Evolutionary conservation across 1,140 invertebrate genomes (phyloP).

Genomic region (Bursaphelenchus mucronatus): DNA sequence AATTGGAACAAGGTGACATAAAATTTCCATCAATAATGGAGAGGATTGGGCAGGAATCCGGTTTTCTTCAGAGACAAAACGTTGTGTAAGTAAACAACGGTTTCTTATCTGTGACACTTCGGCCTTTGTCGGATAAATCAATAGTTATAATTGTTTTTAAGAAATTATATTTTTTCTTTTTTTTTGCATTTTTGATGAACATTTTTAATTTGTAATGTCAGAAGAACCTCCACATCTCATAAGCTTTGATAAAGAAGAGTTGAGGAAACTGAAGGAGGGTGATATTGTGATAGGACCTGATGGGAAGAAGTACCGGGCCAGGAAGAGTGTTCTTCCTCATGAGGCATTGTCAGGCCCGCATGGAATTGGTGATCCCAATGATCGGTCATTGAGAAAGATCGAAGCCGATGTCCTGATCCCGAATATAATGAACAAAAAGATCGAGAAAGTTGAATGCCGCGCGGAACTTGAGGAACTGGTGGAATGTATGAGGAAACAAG

Average conservation of each 20-base stretch:
- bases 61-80: no score
- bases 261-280: constrained; percentile 45
- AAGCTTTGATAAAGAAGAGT: constrained; percentile 27
- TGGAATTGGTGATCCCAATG: constrained; percentile 53
- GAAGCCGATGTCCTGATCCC: constrained; percentile 56
- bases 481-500: constrained; percentile 42
- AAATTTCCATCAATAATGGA: no score
- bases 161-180: neutral
- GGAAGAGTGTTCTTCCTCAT: constrained; percentile 50
- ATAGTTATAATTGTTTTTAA: no score
- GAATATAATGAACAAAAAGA: constrained; percentile 51
- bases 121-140: no score
- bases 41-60: no score
- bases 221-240: constrained; percentile 1
- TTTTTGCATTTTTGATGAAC: neutral
- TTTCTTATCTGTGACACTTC: no score
- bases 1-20: no score
- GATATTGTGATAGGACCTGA: constrained; percentile 48
- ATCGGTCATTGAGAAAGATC: constrained; percentile 45
- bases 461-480: constrained; percentile 26
- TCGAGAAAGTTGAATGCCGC: constrained; percentile 40
- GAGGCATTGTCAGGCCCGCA: constrained; percentile 38
- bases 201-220: neutral
- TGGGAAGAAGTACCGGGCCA: constrained; percentile 51
- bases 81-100: no score